These are phyloP conservation scores for Elephas maximus DNA, from an alignment of 2,113 vertebrate species.

Conservation along the genomic window DNA sequence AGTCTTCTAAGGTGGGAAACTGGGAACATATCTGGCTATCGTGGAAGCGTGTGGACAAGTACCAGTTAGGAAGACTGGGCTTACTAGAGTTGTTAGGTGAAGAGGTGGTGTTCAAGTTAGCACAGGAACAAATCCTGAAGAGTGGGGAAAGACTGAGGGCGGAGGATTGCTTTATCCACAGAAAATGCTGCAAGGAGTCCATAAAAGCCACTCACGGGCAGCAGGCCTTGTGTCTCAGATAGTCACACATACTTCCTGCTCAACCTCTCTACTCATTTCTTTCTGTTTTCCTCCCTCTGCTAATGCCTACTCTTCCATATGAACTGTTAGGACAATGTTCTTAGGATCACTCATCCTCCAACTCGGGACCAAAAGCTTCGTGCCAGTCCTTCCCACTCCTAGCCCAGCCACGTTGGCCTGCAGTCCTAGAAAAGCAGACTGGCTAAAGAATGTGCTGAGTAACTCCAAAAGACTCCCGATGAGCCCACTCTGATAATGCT, in stretches of 20 bases:
- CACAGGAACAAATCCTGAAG: background rate
- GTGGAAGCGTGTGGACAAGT: background rate
- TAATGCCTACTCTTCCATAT: background rate
- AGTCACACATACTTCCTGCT: background rate
- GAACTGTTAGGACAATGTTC: background rate
- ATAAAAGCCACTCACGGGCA: background rate
- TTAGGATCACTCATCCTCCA: background rate
- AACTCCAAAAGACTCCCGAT: constrained; percentile 6
- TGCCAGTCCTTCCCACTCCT: background rate
- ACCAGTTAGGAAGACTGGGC: background rate
- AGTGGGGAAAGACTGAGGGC: background rate
- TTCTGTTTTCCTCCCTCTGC: background rate
- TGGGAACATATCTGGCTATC: background rate
- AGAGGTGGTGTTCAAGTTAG: background rate
- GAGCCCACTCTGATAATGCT: background rate
- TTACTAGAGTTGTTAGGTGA: background rate
- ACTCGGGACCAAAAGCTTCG: background rate
- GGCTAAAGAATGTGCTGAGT: constrained; percentile 41
- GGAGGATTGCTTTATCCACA: background rate
- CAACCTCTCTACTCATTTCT: background rate
- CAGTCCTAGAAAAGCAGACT: background rate
- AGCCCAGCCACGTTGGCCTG: background rate
- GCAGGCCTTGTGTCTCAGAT: background rate
- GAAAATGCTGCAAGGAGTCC: background rate
- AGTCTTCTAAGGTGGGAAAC: background rate